Evolutionary conservation across 1,140 invertebrate species (phyloP), one percentile per base, ranked within the genome.

Genomic region (Scaptomyza graminum): DNA sequence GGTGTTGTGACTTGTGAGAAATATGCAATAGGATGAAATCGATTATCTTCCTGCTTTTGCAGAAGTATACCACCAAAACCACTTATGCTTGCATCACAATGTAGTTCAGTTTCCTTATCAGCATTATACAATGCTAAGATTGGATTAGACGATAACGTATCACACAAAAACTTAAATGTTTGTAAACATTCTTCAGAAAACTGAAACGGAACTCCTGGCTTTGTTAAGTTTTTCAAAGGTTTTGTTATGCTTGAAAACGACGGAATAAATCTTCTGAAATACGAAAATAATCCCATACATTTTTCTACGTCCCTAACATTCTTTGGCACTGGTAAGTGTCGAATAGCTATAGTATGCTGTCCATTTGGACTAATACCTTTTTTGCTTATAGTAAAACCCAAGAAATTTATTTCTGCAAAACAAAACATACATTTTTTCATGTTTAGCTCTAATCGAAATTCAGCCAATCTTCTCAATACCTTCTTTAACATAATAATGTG

Each of bases 351-450:
- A 3, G 68, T 77, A 13, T 92, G 90, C 1, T 63, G 51, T 13
- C 67, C 43, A 6, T 76, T 60, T 28, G 91, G 89, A 31, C n/a
- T 56, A 9, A 76, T 76, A 9, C 60, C 49, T 8, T 68, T 60
- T 12, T 88, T 71, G 28, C 54, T 49, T 39, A 88, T 82, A 50
- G 71, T 57, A 8, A 80, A 79, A 4, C 92, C 90, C 11, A 92
- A 64, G 73, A 79, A 39, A 12, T 2, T 3, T 12, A 39, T 39
- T 12, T n/a, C 9, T n/a, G 37, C 6, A 39, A 39, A 92, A 56
- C 91, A 13, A 56, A 92, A 77, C 5, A 81, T 18, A 44, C 83
- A 87, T 67, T 93, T 93, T 50, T 90, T 87, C 79, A 75, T 81
- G 28, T 91, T 92, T 2, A 92, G 74, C 41, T 82, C 31, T 39